These are phyloP conservation scores for Herpailurus yagouaroundi DNA, from an alignment of 2,113 vertebrate species.

Conservation along the genomic window DNA sequence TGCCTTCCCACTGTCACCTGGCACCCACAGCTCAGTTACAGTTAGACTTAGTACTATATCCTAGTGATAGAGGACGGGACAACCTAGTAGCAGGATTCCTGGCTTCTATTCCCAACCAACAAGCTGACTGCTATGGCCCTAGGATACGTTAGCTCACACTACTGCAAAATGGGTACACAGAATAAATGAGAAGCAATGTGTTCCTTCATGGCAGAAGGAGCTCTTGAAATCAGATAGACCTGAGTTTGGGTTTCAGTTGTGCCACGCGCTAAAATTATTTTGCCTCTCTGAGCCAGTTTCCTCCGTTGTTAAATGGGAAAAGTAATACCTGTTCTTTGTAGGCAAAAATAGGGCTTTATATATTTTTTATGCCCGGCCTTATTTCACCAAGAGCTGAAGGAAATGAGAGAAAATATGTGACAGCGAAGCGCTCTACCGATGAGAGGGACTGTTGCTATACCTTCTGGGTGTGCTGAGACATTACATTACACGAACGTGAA, in stretches of 20 bases:
- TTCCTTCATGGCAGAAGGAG: neutral
- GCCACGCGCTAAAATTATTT: neutral
- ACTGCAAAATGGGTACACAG: neutral
- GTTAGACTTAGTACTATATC: neutral
- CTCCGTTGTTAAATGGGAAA: neutral
- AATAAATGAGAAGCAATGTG: neutral
- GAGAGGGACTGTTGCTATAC: neutral
- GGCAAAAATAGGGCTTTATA: neutral
- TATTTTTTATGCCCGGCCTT: neutral
- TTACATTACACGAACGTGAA: rapidly evolving
- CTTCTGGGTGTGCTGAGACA: neutral
- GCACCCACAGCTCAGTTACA: neutral
- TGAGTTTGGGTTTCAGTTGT: neutral
- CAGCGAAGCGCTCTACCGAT: neutral
- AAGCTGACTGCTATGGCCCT: neutral
- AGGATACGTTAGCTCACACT: neutral
- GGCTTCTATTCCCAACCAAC: neutral
- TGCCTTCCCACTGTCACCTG: neutral
- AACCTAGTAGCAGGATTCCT: neutral
- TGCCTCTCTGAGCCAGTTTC: neutral
- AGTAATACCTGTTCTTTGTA: neutral
- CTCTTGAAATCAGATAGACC: neutral
- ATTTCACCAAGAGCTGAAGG: neutral
- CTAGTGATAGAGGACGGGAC: neutral
- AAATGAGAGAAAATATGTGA: neutral